Evolutionary conservation across 2,797 vertebrate genomes (phyloP), one percentile per base, ranked within the genome.

Genomic region (Neoniphon sammara): DNA sequence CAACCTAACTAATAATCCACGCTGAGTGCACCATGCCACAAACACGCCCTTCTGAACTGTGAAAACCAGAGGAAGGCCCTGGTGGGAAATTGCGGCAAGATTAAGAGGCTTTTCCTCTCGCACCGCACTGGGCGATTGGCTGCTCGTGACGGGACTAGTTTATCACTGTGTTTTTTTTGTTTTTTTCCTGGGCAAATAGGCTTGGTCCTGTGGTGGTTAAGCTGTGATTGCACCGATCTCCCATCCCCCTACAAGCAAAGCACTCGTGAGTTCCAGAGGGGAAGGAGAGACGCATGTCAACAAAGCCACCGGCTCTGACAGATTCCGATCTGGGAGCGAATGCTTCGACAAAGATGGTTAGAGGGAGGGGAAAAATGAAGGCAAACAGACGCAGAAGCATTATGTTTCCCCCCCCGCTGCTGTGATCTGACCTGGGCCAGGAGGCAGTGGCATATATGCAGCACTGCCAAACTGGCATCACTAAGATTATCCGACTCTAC

Each of bases 401-500:
- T 90, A 79, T 80, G 66, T 85, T 86, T 87, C 80, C 74, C 30
- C 30, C 73, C 64, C 68, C 21, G 49, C 76, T 66, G 75, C 69
- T 57, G 58, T 70, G 77, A 84, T 88, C 66, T 82, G 87, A 88
- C 85, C 85, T 77, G 70, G 68, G 83, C 89, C 82, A 76, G 74
- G 82, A 85, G 82, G 82, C 75, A 52, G 63, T 52, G 42, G 56
- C 79, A 63, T 83, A 69, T 78, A 56, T 65, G 75, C 65, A 68
- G 68, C 34, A 15, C 68, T 81, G 89, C 90, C 91, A 91, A 89
- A 88, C 64, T 82, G 81, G 78, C 88, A 78, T 87, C 79, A 27
- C 74, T 53, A 54, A 90, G 88, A 91, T 92, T 82, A 92, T 89
- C 75, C 34, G 58, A 81, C 84, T 91, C 90, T 59, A 82, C 80